A percentile compares a stretch with the other conserved stretches of the same genome.
phyloP scores from a whole-genome alignment of 2,888 invertebrate genomes.

The Xestia ashworthii region DNA sequence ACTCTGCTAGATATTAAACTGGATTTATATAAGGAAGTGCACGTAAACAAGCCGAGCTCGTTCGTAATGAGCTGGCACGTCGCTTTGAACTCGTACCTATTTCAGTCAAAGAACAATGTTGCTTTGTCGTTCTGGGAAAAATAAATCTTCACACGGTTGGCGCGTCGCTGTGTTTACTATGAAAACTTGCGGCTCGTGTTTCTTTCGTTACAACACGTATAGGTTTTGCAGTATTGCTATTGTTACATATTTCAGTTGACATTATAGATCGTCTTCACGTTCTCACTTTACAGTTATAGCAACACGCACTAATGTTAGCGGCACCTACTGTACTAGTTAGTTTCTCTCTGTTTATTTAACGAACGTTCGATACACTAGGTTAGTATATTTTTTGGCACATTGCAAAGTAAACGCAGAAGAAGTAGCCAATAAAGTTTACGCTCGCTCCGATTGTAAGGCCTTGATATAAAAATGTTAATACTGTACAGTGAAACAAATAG shows the following conservation, averaged over 20 bases:
- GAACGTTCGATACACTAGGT: conserved; percentile 9
- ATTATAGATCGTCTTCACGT: conserved; percentile 60
- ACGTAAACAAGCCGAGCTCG: conserved; percentile 73
- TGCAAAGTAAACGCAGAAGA: conserved; percentile 50
- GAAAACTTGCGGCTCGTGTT: conserved; percentile 77
- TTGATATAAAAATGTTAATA: conserved; percentile 65
- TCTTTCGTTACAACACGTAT: conserved; percentile 74
- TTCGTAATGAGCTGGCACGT: conserved; percentile 81
- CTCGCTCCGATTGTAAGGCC: conserved; percentile 61
- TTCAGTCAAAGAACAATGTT: conserved; percentile 83
- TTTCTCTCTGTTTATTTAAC: neutral
- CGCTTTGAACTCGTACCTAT: conserved; percentile 84
- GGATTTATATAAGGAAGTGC: conserved; percentile 69
- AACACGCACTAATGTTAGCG: conserved; percentile 59
- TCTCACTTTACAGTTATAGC: conserved; percentile 68
- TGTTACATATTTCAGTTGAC: conserved; percentile 70
- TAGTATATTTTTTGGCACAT: conserved; percentile 54
- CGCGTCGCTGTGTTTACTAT: conserved; percentile 81
- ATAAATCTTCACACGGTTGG: conserved; percentile 82
- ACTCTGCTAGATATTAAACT: conserved; percentile 43
- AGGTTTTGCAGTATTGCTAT: conserved; percentile 71
- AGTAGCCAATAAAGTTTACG: conserved; percentile 61
- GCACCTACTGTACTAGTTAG: conserved; percentile 30
- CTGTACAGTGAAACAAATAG: conserved; percentile 49
- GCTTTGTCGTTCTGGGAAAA: conserved; percentile 86